Evolutionary conservation across 2,113 vertebrate genomes (phyloP).

Genomic region (Alosa alosa): DNA sequence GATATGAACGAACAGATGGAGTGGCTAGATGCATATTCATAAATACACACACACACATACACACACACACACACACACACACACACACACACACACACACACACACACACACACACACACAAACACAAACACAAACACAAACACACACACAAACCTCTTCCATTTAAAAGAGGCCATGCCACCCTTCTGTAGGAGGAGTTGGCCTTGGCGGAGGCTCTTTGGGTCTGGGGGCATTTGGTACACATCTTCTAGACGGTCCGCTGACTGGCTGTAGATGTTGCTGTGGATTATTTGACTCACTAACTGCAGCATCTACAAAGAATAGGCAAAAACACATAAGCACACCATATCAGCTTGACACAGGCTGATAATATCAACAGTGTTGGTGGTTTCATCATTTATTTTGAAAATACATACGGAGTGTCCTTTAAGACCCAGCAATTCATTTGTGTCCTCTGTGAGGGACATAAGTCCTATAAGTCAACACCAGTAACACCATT

Average conservation of each 20-base stretch:
- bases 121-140: not conserved
- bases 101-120: not conserved
- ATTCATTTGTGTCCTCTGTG: no score
- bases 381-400: no score
- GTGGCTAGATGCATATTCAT: not conserved
- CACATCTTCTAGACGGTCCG: conserved; percentile 31
- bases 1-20: not conserved
- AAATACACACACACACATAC: not conserved
- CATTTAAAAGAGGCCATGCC: conserved; percentile 67
- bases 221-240: conserved; percentile 31
- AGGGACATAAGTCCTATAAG: no score
- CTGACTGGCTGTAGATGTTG: conserved; percentile 62
- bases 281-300: conserved; percentile 72
- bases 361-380: no score
- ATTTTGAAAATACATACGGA: no score
- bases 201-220: conserved; percentile 63
- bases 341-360: no score
- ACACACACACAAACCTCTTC: conserved; percentile 59
- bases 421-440: no score
- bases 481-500: no score
- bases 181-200: conserved; percentile 66
- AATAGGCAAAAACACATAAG: not conserved
- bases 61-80: not conserved
- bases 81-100: not conserved
- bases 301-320: conserved; percentile 70